Conservation (phyloP, 2,888 invertebrate species). For the Sinotaia quadrata region DNA sequence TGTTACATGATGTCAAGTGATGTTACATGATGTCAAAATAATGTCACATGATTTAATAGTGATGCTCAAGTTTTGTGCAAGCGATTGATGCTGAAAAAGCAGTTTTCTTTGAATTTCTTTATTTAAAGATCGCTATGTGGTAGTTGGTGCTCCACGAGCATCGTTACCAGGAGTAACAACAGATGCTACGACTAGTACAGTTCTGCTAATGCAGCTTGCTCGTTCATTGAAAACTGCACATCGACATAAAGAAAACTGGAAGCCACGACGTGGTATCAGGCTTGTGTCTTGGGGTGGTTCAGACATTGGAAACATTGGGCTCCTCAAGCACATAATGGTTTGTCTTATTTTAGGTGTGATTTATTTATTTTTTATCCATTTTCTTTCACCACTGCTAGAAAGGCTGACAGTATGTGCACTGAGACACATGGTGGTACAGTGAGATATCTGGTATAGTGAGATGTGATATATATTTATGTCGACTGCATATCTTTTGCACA, state of each 20-base stretch:
- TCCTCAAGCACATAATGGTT: constrained; percentile 40
- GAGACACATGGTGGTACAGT: no score
- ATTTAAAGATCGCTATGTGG: constrained; percentile 49
- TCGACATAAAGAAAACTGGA: constrained; percentile 45
- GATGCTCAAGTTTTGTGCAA: not conserved
- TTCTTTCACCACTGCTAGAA: no score
- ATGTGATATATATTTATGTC: no score
- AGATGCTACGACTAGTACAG: constrained; percentile 43
- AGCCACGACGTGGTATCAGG: constrained; percentile 50
- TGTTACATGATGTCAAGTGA: no score
- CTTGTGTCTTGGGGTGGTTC: constrained; percentile 53
- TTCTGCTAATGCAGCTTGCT: constrained; percentile 48
- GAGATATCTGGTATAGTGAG: no score
- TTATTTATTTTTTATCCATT: no score
- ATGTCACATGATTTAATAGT: not conserved
- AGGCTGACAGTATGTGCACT: no score
- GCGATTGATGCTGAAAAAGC: no score
- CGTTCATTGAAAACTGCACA: constrained; percentile 43
- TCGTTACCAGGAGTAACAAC: constrained; percentile 30
- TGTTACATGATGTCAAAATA: not conserved
- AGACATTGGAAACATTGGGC: constrained; percentile 44
- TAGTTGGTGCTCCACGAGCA: constrained; percentile 49
- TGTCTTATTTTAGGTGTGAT: no score
- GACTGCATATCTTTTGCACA: no score
- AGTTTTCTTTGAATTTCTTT: not conserved